These are phyloP conservation scores for Alviniconcha marisindica DNA, from an alignment of 1,140 invertebrate species.

Conservation along the genomic window DNA sequence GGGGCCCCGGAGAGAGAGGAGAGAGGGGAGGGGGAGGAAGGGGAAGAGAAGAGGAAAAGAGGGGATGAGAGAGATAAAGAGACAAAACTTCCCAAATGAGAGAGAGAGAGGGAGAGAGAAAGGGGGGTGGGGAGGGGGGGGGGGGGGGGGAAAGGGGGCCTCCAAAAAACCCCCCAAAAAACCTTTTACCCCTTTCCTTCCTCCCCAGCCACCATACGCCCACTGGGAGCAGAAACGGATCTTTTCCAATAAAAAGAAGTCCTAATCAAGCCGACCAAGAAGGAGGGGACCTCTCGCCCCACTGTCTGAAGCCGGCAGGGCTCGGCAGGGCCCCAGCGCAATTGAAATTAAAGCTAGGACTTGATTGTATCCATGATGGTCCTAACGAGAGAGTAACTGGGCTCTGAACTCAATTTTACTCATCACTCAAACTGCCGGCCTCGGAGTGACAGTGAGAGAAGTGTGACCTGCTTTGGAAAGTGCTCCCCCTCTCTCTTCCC, in stretches of 20 bases:
- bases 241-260: constrained; percentile 37
- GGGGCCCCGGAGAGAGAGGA: no score
- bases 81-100: no score
- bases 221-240: constrained; percentile 31
- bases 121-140: no score
- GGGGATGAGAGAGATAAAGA: no score
- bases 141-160: no score
- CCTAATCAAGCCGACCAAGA: constrained; percentile 32
- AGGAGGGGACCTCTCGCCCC: constrained; percentile 20
- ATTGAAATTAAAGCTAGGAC: constrained; percentile 41
- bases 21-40: no score
- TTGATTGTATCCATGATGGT: constrained; percentile 37
- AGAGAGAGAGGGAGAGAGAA: no score
- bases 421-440: constrained; percentile 36
- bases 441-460: constrained; percentile 11
- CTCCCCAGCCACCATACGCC: not conserved
- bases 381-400: constrained; percentile 41
- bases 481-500: not conserved
- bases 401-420: constrained; percentile 41
- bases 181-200: not conserved
- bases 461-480: constrained; percentile 22
- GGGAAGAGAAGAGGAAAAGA: no score
- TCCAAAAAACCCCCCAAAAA: not conserved
- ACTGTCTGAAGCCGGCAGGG: not conserved
- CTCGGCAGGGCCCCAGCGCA: not conserved